phyloP scores from a whole-genome alignment of 92 coral and sea anemone genomes.

The Blastomussa wellsi region DNA sequence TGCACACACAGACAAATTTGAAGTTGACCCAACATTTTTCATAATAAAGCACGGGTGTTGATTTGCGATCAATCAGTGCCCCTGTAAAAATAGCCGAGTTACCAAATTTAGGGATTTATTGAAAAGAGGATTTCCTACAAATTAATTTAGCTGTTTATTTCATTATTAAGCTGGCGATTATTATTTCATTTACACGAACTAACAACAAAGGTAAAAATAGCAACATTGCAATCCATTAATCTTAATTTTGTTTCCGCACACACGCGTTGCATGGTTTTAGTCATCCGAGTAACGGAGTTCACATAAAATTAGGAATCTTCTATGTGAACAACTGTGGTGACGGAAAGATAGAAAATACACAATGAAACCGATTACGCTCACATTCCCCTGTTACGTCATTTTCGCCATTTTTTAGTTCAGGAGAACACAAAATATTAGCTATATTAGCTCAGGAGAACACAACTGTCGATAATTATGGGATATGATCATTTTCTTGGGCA shows the following conservation, averaged over 20 bases:
- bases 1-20: background rate
- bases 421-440: too few relatives aligned
- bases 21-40: background rate
- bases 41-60: background rate
- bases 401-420: too few relatives aligned
- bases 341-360: too few relatives aligned
- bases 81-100: background rate
- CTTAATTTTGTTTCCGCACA: background rate
- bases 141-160: background rate
- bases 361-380: too few relatives aligned
- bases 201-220: background rate
- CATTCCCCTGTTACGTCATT: too few relatives aligned
- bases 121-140: background rate
- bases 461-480: background rate
- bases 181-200: background rate
- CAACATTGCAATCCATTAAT: background rate
- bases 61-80: background rate
- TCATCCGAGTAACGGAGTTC: too few relatives aligned
- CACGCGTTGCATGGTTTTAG: background rate
- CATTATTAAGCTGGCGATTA: background rate
- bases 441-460: too few relatives aligned
- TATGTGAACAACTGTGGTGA: too few relatives aligned
- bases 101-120: background rate
- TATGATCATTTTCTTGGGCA: background rate
- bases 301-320: too few relatives aligned